Conservation (phyloP, 1,140 invertebrate species). For the Asobara japonica region DNA sequence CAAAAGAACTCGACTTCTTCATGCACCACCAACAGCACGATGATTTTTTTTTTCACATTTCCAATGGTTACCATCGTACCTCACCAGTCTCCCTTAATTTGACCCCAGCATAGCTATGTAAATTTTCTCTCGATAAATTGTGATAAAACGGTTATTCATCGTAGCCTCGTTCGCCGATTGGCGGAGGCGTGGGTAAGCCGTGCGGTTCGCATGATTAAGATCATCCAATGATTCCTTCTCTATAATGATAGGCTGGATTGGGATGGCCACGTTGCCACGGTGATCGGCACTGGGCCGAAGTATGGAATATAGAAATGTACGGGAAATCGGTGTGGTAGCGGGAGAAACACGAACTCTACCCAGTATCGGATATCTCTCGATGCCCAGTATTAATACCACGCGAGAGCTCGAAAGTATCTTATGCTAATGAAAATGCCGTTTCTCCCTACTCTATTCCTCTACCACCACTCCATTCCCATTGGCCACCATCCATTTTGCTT, state of each 20-base stretch:
- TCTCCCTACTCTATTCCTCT: constrained; percentile 18
- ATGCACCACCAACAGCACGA: no score
- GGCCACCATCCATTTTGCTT: constrained; percentile 5
- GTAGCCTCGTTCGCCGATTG: constrained; percentile 59
- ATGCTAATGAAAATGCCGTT: constrained; percentile 60
- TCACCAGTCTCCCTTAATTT: no score
- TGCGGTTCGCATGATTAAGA: constrained; percentile 67
- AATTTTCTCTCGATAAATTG: constrained; percentile 1
- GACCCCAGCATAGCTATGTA: not conserved
- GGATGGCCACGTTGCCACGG: constrained; percentile 49
- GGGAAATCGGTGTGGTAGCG: constrained; percentile 32
- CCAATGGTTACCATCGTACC: no score
- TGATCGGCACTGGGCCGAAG: constrained; percentile 12
- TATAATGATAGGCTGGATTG: constrained; percentile 67
- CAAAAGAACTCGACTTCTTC: no score
- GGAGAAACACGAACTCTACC: constrained; percentile 16
- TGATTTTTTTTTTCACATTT: no score
- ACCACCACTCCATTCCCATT: constrained; percentile 2
- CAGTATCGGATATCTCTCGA: constrained; percentile 2
- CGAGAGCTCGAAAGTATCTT: constrained; percentile 46
- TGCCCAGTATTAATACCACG: constrained; percentile 9
- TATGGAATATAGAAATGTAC: constrained; percentile 24
- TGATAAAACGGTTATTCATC: constrained; percentile 56
- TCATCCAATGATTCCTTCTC: constrained; percentile 69
- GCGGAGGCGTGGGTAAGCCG: constrained; percentile 58